These are phyloP conservation scores for Poeciliopsis prolifica DNA, from an alignment of 2,113 vertebrate species.

Conservation along the genomic window DNA sequence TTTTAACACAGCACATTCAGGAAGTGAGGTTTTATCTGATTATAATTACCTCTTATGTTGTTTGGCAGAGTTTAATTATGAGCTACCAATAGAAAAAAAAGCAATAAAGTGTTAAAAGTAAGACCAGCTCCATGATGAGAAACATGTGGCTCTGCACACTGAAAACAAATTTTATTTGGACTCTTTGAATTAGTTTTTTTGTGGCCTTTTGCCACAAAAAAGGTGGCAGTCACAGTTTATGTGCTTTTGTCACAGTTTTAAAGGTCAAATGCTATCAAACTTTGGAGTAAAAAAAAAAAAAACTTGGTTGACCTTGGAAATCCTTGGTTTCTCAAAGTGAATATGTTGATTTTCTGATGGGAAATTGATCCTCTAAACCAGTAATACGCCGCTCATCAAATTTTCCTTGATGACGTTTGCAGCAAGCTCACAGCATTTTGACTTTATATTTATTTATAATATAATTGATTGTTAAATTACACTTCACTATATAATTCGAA, in stretches of 20 bases:
- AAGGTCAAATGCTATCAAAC: not conserved
- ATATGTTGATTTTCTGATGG: not conserved
- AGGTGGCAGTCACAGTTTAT: too few species aligned
- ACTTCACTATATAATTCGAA: too few species aligned
- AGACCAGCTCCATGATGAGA: not conserved
- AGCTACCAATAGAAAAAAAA: not conserved
- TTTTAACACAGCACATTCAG: slow-evolving; percentile 20
- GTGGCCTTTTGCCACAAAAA: not conserved
- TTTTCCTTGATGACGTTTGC: too few species aligned
- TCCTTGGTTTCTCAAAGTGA: not conserved
- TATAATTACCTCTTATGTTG: slow-evolving; percentile 14
- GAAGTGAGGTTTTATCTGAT: slow-evolving; percentile 31
- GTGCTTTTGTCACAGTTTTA: not conserved
- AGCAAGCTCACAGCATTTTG: too few species aligned
- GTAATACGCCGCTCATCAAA: too few species aligned
- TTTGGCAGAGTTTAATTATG: slow-evolving; percentile 6
- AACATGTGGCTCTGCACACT: not conserved
- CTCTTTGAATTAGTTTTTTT: not conserved
- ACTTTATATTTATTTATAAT: too few species aligned
- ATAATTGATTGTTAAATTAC: too few species aligned
- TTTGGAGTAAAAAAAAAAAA: not conserved
- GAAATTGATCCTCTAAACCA: not conserved
- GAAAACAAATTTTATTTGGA: not conserved
- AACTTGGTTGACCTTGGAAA: not conserved
- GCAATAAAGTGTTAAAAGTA: not conserved